These are phyloP conservation scores for Polypterus bichir DNA, from an alignment of 2,113 vertebrate species.

Conservation along the genomic window DNA sequence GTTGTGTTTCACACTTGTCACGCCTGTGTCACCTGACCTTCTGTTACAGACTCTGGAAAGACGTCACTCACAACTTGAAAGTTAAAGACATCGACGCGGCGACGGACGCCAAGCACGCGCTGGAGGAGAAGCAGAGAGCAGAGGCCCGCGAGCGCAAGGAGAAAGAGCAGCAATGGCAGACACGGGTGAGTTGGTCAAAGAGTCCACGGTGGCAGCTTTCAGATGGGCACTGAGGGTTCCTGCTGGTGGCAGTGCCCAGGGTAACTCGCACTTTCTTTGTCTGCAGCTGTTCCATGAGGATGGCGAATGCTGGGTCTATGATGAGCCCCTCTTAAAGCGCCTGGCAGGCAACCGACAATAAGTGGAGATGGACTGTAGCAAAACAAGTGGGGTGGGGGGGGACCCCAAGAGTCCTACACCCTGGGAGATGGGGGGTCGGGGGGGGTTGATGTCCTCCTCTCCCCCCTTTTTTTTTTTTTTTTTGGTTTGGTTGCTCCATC, in stretches of 20 bases:
- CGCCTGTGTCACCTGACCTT: neutral
- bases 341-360: conserved; percentile 65
- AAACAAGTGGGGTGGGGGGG: conserved; percentile 39
- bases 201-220: too few species aligned
- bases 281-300: conserved; percentile 90
- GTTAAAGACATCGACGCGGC: conserved; percentile 86
- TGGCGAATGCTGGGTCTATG: conserved; percentile 95
- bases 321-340: conserved; percentile 87
- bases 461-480: too few species aligned
- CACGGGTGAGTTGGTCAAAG: conserved; percentile 60
- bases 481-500: conserved; percentile 34
- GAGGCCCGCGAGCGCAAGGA: conserved; percentile 93
- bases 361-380: conserved; percentile 24
- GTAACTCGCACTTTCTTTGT: conserved; percentile 16
- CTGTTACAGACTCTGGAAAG: conserved; percentile 75
- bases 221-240: too few species aligned
- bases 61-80: conserved; percentile 90
- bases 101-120: conserved; percentile 83
- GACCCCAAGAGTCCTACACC: conserved; percentile 28
- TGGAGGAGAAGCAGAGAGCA: conserved; percentile 89
- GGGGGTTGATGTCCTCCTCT: too few species aligned
- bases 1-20: too few species aligned
- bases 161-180: conserved; percentile 86
- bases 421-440: conserved; percentile 18
- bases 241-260: too few species aligned